Evolutionary conservation across 2,797 vertebrate genomes (phyloP).

Genomic region (Enteromius paludinosus): DNA sequence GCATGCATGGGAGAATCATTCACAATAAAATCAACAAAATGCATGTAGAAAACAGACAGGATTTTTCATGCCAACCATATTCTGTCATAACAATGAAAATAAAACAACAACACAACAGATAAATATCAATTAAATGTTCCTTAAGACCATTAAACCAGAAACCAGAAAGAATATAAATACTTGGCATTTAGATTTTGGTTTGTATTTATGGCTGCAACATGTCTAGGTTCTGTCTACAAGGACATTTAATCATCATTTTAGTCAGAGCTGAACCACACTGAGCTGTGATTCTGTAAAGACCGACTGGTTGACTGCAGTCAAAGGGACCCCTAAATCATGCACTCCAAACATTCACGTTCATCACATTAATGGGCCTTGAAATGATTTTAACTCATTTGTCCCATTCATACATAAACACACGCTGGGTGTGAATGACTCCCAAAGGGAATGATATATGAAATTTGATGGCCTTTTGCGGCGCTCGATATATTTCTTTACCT

Average conservation of each 20-base stretch:
- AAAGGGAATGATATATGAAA: constrained; percentile 35
- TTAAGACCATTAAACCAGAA: constrained; percentile 18
- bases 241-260: constrained; percentile 18
- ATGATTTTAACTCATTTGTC: constrained; percentile 33
- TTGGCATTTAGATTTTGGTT: constrained; percentile 22
- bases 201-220: neutral
- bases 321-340: constrained; percentile 28
- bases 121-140: constrained; percentile 8
- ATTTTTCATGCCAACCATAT: neutral
- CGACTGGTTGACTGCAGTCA: constrained; percentile 21
- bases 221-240: constrained; percentile 8
- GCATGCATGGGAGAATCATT: neutral
- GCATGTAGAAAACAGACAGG: neutral
- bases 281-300: constrained; percentile 11
- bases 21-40: neutral
- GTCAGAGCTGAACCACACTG: neutral
- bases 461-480: constrained; percentile 11
- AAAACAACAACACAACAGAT: constrained; percentile 13
- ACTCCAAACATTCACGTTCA: constrained; percentile 10
- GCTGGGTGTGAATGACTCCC: constrained; percentile 23
- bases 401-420: constrained; percentile 23
- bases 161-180: neutral
- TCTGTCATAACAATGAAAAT: neutral
- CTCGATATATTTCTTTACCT: constrained; percentile 31
- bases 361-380: constrained; percentile 31